phyloP scores from a whole-genome alignment of 2,888 invertebrate species.

The Caenorhabditis sp. region DNA sequence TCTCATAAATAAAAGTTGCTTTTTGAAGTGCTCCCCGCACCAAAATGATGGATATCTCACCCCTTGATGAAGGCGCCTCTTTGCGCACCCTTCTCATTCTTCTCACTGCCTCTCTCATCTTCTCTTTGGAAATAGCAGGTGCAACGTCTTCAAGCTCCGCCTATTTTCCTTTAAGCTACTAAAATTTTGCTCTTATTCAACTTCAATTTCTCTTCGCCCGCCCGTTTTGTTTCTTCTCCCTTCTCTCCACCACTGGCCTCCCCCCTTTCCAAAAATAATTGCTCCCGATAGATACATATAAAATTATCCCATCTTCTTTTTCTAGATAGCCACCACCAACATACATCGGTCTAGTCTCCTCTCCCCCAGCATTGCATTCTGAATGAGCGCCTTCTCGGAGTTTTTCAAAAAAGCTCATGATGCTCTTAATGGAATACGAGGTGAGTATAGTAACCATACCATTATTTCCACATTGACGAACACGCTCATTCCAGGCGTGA shows the following conservation, averaged over 20 bases:
- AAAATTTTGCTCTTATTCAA: not conserved
- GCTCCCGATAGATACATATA: not conserved
- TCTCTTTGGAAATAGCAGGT: constrained; percentile 3
- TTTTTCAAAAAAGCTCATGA: constrained; percentile 80
- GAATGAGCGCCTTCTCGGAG: constrained; percentile 73
- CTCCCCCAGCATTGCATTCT: not conserved
- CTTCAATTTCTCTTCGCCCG: not conserved
- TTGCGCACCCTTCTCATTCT: constrained; percentile 32
- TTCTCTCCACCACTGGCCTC: not conserved
- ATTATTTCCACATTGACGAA: constrained; percentile 14
- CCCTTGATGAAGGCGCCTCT: constrained; percentile 15
- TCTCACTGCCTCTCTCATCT: constrained; percentile 8
- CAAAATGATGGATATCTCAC: constrained; percentile 45
- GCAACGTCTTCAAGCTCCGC: constrained; percentile 4
- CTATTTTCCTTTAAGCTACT: constrained; percentile 1
- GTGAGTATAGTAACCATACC: constrained; percentile 41
- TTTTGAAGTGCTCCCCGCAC: constrained; percentile 49
- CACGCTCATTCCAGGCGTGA: constrained; percentile 69
- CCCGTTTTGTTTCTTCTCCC: not conserved
- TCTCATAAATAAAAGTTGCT: constrained; percentile 59
- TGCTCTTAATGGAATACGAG: constrained; percentile 78
- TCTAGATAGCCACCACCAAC: not conserved
- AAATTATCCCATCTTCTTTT: constrained; percentile 7
- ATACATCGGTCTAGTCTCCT: not conserved
- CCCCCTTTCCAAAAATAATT: not conserved